These are phyloP conservation scores for Bucorvus abyssinicus DNA, from an alignment of 2,797 vertebrate species.

Conservation along the genomic window DNA sequence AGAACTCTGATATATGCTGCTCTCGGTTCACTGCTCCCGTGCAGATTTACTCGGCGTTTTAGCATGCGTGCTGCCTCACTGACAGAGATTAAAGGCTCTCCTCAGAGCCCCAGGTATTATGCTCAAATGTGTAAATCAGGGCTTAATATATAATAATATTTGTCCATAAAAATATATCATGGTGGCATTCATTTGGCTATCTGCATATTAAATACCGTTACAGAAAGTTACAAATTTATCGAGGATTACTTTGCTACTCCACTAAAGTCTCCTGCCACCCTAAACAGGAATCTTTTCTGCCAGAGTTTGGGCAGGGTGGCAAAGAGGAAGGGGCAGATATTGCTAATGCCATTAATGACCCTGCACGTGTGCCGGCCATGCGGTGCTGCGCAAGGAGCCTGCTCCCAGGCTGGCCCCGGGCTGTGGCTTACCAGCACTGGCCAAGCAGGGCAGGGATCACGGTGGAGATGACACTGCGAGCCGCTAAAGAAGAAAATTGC, in stretches of 20 bases:
- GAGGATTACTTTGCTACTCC: slow-evolving; percentile 29
- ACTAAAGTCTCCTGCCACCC: background rate
- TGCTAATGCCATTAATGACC: background rate
- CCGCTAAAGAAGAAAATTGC: slow-evolving; percentile 55
- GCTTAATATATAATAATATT: slow-evolving; percentile 66
- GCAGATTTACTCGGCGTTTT: slow-evolving; percentile 55
- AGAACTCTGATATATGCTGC: slow-evolving; percentile 18
- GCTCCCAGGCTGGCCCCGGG: background rate
- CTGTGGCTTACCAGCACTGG: background rate
- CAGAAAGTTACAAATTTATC: slow-evolving; percentile 2
- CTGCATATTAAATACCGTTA: slow-evolving; percentile 61
- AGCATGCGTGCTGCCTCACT: slow-evolving; percentile 34
- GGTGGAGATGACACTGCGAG: background rate
- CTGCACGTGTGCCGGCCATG: rapidly evolving
- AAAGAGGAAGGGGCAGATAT: background rate
- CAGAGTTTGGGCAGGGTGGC: background rate
- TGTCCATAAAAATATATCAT: slow-evolving; percentile 63
- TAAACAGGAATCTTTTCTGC: slow-evolving; percentile 19
- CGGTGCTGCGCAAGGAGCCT: background rate
- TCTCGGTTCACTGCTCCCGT: slow-evolving; percentile 21
- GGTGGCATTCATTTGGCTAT: slow-evolving; percentile 34
- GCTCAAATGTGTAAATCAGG: slow-evolving; percentile 58
- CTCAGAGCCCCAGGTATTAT: slow-evolving; percentile 60
- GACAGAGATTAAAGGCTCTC: slow-evolving; percentile 69
- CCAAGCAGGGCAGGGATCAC: background rate